Evolutionary conservation across 92 coral and sea anemone genomes (phyloP), one percentile per base, ranked within the genome.

Genomic region (Bergia sp.): DNA sequence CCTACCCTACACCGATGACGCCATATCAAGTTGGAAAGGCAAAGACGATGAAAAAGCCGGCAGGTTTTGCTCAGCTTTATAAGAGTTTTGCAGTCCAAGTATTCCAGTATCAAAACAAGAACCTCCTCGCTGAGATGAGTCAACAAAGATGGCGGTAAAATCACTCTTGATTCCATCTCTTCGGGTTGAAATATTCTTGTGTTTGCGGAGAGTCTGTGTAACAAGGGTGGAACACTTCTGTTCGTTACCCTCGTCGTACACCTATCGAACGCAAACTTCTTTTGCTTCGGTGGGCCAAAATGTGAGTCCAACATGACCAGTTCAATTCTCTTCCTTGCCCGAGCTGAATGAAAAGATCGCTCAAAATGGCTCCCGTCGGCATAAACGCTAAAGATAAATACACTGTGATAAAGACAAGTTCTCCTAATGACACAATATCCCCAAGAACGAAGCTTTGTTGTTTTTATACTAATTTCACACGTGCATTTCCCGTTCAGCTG

Each of bases 1-100:
- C 99, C 90, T 92, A 97, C 99, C 98, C 94, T 97, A 80, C 99
- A 97, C 38, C 98, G 99, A 93, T 97, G 99, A 97, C 99, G 99
- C 99, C 99, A 97, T 97, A 97, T 97, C 91, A 97, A 95, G 95
- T 97, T 93, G 86, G 99, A 95, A 50, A 96, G 99, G 89, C 98
- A 94, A 76, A 97, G 99, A 57, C 99, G 99, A 76, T 97, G 96
- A 88, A 97, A 97, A 42, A 97, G 94, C 71, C 98, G 98, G 91
- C 98, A 97, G 82, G 98, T 96, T 81, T 97, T 97, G 92, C 99
- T 96, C 95, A 97, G 79, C 85, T 92, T 93, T 89, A 97, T 92
- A 93, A 97, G 99, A 77, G 95, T 97, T 94, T 92, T 96, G 81
- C 95, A 96, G 96, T 97, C 99, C 92, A 97, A 92, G 92, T 97